Evolutionary conservation across 2,113 vertebrate species (phyloP).

Genomic region (Toxostoma redivivum): DNA sequence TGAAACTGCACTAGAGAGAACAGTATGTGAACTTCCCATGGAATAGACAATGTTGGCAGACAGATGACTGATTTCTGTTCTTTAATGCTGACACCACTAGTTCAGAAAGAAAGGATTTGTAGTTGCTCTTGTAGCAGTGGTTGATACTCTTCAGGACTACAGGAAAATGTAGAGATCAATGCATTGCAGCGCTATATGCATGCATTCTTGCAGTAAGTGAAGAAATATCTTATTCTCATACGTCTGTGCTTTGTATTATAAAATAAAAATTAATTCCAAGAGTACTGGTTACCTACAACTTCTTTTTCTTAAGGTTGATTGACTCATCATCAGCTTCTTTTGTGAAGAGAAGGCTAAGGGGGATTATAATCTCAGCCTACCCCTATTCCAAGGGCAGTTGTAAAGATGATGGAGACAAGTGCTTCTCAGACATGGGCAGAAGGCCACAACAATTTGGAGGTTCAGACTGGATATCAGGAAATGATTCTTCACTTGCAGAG

Average conservation of each 20-base stretch:
- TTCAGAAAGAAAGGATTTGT: not conserved
- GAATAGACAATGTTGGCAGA: not conserved
- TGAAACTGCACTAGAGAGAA: not conserved
- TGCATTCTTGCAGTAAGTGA: not conserved
- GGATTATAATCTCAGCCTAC: not conserved
- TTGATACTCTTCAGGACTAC: not conserved
- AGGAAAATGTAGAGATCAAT: not conserved
- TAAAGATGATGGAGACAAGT: not conserved
- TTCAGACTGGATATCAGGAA: not conserved
- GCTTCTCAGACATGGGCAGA: not conserved
- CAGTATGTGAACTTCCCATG: not conserved
- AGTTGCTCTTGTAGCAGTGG: not conserved
- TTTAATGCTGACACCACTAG: not conserved
- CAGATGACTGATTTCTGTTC: not conserved
- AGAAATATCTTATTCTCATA: not conserved
- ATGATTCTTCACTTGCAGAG: not conserved
- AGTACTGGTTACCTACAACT: not conserved
- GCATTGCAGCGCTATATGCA: not conserved
- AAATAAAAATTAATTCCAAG: not conserved
- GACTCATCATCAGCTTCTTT: not conserved
- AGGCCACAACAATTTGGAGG: not conserved
- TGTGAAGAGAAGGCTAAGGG: not conserved
- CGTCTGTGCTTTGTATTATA: not conserved
- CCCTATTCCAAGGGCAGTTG: not conserved
- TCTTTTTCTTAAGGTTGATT: not conserved